These are phyloP conservation scores for Stegodyphus mimosarum DNA, from an alignment of 1,140 invertebrate genomes.

Conservation along the genomic window DNA sequence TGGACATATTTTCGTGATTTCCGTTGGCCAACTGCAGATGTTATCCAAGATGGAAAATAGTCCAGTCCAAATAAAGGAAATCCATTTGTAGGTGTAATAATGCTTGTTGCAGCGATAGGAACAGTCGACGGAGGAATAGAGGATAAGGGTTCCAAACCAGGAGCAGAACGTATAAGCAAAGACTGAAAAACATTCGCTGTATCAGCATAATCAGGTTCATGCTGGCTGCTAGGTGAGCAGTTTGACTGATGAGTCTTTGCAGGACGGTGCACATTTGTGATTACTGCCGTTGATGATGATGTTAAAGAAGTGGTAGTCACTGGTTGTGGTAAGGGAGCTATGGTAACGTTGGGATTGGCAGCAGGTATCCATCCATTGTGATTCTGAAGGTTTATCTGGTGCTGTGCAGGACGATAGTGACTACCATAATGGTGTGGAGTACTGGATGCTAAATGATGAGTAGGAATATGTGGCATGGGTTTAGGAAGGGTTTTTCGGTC, in stretches of 20 bases:
- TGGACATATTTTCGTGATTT: not conserved
- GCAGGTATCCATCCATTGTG: slow-evolving; percentile 49
- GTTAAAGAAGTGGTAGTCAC: not conserved
- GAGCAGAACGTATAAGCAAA: slow-evolving; percentile 23
- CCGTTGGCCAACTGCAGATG: slow-evolving; percentile 14
- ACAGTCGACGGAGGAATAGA: not conserved
- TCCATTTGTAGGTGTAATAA: slow-evolving; percentile 18
- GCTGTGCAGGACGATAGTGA: slow-evolving; percentile 51
- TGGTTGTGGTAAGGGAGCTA: slow-evolving; percentile 32
- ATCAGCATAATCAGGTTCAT: slow-evolving; percentile 29
- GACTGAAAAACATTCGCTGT: slow-evolving; percentile 49
- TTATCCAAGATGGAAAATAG: slow-evolving; percentile 21
- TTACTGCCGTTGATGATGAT: not conserved
- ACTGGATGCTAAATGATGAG: slow-evolving; percentile 10
- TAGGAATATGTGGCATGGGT: slow-evolving; percentile 45
- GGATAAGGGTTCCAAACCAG: slow-evolving; percentile 6
- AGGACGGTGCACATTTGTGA: slow-evolving; percentile 4
- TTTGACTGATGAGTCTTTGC: slow-evolving; percentile 8
- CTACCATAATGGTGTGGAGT: slow-evolving; percentile 24
- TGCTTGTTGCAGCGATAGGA: slow-evolving; percentile 7
- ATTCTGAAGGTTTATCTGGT: slow-evolving; percentile 40
- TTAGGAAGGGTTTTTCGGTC: slow-evolving; percentile 34
- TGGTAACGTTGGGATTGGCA: slow-evolving; percentile 54
- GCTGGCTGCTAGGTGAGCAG: not conserved
- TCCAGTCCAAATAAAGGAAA: slow-evolving; percentile 32